Percentiles rank a stretch among this genome's conserved stretches.
Evolutionary conservation across 2,113 vertebrate species (phyloP).

Genomic region (Gymnarchus niloticus): DNA sequence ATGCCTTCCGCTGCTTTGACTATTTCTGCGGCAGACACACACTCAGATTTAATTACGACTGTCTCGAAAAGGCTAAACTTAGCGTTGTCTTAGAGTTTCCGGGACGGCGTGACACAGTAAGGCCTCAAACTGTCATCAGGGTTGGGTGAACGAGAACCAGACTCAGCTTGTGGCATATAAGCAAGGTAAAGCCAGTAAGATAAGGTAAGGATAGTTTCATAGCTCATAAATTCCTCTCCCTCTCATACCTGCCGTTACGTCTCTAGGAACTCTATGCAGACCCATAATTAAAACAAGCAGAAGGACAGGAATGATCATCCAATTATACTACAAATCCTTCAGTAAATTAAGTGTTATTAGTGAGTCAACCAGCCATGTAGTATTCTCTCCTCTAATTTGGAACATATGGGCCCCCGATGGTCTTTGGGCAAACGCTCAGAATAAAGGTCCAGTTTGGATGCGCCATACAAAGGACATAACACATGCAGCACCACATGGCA

Average conservation of each 20-base stretch:
- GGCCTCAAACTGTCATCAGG: constrained; percentile 5
- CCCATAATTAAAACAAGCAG: constrained; percentile 28
- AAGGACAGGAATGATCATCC: constrained; percentile 15
- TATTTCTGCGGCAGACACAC: background rate
- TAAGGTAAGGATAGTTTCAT: background rate
- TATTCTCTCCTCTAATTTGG: background rate
- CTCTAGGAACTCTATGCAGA: constrained; percentile 10
- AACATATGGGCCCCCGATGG: background rate
- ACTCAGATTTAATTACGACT: background rate
- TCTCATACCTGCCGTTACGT: background rate
- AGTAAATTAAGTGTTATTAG: constrained; percentile 17
- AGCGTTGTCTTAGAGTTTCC: background rate
- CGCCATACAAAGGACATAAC: background rate
- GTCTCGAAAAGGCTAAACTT: constrained; percentile 1
- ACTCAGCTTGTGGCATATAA: background rate
- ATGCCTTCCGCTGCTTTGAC: background rate
- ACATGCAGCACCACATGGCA: background rate
- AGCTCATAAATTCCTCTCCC: background rate
- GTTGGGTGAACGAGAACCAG: background rate
- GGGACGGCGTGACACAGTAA: background rate
- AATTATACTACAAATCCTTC: constrained; percentile 24
- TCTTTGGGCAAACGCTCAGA: background rate
- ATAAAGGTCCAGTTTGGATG: background rate
- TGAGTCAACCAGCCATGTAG: constrained; percentile 9
- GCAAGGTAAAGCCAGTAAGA: constrained; percentile 3